Evolutionary conservation across 2,797 vertebrate species (phyloP), one percentile per base, ranked within the genome.

Genomic region (Molossus alvarezi): DNA sequence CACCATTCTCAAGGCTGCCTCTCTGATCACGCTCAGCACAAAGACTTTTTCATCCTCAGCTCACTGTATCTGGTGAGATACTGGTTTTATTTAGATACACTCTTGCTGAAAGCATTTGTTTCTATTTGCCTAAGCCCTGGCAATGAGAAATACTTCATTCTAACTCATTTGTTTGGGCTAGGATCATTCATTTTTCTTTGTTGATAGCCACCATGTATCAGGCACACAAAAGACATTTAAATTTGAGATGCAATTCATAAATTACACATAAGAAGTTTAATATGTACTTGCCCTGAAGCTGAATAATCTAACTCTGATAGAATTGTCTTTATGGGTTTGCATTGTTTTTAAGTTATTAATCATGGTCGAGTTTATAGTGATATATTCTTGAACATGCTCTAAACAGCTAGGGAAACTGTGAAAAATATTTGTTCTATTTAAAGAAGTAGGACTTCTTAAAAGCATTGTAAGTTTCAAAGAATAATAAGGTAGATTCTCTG

Each of bases 1-100:
- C 21, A 88, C 73, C 64, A 2, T 60, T 73, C 53, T 14, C 14
- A 58, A 82, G 96, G 83, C 65, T 94, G 51, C 87, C 76, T 96
- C 75, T 89, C 86, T 57, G 91, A 21, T 60, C 9, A 73, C 55
- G 12, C 33, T 88, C 60, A 85, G 33, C 41, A 33, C 48, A 45
- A 93, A 93, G 85, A 84, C 5, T 57, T 57, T 41, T 79, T 79
- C 48, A 41, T 65, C 51, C 67, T 81, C 23, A 72, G 25, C 60
- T 72, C 27, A 72, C 77, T 95, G 29, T 41, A 8, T 3, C 72
- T 97, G 55, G 4, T 91, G 41, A 88, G 27, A 33, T 76, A 27
- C 72, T 73, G 88, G 45, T 37, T 91, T 67, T 77, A 13, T 33
- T 89, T 80, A 51, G 41, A 75, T 73, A 37, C 17, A 57, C 23